A percentile compares a stretch with the other conserved stretches of the same genome.
These are phyloP conservation scores for Gnathonemus echidnorhynchus DNA, from an alignment of 2,113 vertebrate species.

Conservation along the genomic window DNA sequence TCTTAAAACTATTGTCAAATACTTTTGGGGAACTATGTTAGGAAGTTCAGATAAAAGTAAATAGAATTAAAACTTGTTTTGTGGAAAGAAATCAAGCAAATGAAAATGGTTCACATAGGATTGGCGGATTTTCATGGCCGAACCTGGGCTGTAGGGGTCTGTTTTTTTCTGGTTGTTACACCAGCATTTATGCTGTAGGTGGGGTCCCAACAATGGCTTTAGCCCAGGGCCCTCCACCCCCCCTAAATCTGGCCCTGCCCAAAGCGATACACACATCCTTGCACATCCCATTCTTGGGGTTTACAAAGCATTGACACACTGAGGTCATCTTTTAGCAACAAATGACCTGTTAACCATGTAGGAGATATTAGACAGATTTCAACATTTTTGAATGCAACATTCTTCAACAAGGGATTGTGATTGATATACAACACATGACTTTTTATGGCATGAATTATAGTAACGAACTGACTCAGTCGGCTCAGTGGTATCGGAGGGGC, in stretches of 20 bases:
- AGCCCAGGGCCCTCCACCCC: not conserved
- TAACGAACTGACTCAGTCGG: not conserved
- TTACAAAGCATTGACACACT: not conserved
- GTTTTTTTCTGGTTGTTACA: not conserved
- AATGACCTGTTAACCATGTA: not conserved
- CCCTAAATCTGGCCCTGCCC: not conserved
- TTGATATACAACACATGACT: not conserved
- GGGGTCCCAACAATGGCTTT: not conserved
- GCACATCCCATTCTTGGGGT: not conserved
- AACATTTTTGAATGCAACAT: not conserved
- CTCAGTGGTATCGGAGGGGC: not conserved
- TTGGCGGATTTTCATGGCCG: not conserved
- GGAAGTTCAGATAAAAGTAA: not conserved
- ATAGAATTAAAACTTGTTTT: not conserved
- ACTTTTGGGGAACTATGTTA: not conserved
- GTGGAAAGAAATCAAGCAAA: not conserved
- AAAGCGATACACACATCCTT: not conserved
- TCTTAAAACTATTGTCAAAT: not conserved
- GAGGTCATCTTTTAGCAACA: not conserved
- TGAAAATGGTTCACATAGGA: not conserved
- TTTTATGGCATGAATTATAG: not conserved
- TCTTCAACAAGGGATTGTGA: not conserved
- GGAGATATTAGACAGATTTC: not conserved
- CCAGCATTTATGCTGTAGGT: not conserved
- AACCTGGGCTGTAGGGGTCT: not conserved